Conservation (phyloP, 1,140 invertebrate genomes). For the Lepidurus couesii region DNA sequence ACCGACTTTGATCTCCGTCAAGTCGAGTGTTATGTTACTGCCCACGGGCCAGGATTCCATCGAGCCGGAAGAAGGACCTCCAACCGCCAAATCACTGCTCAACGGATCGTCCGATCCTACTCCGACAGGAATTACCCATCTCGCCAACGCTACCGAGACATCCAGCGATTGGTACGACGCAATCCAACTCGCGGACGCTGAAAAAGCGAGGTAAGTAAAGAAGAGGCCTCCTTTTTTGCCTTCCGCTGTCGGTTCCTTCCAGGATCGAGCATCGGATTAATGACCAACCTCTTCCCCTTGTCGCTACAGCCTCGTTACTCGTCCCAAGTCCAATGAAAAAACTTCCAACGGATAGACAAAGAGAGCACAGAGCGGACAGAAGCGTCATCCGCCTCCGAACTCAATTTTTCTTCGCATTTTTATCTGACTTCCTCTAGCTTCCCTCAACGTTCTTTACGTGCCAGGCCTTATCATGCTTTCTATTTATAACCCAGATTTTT, state of each 20-base stretch:
- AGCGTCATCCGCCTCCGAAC: not conserved
- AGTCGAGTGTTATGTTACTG: no score
- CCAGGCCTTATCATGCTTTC: no score
- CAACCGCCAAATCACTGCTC: not conserved
- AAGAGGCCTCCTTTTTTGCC: not conserved
- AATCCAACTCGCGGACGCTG: not conserved
- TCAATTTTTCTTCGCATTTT: not conserved
- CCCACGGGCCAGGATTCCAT: not conserved
- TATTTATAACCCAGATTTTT: no score
- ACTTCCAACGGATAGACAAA: not conserved
- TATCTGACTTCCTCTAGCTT: not conserved
- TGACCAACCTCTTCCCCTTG: not conserved
- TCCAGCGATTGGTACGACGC: not conserved
- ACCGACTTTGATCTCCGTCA: not conserved
- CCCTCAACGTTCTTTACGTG: not conserved
- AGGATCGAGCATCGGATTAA: not conserved
- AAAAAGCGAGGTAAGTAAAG: not conserved
- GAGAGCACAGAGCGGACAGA: not conserved
- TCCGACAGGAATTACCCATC: not conserved
- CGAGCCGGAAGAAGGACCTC: not conserved
- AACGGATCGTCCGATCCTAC: not conserved
- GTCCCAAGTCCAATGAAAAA: not conserved
- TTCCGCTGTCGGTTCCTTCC: not conserved
- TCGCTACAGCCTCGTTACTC: not conserved
- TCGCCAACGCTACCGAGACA: not conserved